Conservation (phyloP, 2,797 vertebrate genomes). For the Danio aesculapii region DNA sequence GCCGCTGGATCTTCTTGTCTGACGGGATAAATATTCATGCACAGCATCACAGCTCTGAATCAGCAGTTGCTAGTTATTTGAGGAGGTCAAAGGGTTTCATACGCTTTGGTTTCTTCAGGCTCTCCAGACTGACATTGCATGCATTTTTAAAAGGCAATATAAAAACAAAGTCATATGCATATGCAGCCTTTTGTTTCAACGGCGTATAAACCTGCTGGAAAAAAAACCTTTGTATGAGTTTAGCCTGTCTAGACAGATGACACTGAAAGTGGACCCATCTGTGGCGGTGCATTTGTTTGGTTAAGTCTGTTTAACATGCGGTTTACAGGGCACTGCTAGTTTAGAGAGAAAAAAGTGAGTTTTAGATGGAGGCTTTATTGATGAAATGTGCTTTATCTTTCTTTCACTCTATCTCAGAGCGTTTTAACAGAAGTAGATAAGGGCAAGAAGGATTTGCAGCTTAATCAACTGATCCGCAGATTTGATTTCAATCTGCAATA, state of each 20-base stretch:
- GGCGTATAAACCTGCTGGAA: not conserved
- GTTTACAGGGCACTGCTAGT: not conserved
- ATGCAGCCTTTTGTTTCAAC: not conserved
- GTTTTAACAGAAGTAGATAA: slow-evolving; percentile 11
- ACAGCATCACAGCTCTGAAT: slow-evolving; percentile 22
- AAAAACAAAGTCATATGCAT: not conserved
- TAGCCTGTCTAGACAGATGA: slow-evolving; percentile 1
- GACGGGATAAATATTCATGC: slow-evolving; percentile 38
- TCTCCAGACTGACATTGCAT: not conserved
- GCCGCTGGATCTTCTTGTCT: not conserved
- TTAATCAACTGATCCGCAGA: not conserved
- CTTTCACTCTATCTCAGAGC: not conserved
- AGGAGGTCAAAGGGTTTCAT: slow-evolving; percentile 41
- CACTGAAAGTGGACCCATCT: slow-evolving; percentile 9
- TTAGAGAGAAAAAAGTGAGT: slow-evolving; percentile 23
- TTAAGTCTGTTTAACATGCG: not conserved
- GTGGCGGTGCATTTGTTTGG: not conserved
- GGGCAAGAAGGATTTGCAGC: not conserved
- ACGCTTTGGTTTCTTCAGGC: not conserved
- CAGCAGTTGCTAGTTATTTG: slow-evolving; percentile 20
- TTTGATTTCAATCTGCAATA: not conserved
- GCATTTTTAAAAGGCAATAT: slow-evolving; percentile 13
- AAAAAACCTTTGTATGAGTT: not conserved
- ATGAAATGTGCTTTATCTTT: not conserved
- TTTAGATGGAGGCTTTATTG: not conserved